Evolutionary conservation across 2,888 invertebrate species (phyloP).

Genomic region (Galerucella nymphaeae): DNA sequence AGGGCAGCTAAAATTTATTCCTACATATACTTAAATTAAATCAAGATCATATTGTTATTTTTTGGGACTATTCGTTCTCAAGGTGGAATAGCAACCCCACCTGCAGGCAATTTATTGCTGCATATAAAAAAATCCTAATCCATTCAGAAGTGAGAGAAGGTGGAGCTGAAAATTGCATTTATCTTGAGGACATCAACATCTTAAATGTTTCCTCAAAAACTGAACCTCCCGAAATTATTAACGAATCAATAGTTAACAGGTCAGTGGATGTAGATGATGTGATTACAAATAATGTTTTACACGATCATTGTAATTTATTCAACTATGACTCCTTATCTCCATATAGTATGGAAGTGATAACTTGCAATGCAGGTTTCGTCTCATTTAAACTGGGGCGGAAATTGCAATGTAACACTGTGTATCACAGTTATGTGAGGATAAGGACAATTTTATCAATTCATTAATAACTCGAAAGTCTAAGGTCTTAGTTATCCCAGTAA

Average conservation of each 20-base stretch:
- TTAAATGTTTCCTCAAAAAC: slow-evolving; percentile 36
- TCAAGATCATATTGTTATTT: too few relatives aligned
- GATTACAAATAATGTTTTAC: slow-evolving; percentile 17
- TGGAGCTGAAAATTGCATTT: slow-evolving; percentile 34
- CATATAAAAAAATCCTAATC: not conserved
- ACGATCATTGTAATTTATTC: slow-evolving; percentile 21
- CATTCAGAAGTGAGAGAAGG: not conserved
- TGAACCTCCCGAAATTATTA: slow-evolving; percentile 38
- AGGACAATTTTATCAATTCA: not conserved
- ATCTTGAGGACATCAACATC: slow-evolving; percentile 38
- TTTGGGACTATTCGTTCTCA: too few relatives aligned
- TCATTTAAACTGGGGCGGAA: not conserved
- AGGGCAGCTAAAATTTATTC: too few relatives aligned
- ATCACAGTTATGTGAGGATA: not conserved
- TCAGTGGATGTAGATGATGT: slow-evolving; percentile 20
- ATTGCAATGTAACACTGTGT: not conserved
- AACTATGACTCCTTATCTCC: slow-evolving; percentile 31
- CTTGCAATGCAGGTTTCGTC: not conserved
- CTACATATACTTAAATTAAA: too few relatives aligned
- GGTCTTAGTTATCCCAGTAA: not conserved
- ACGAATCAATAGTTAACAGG: slow-evolving; percentile 28
- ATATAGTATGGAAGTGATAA: slow-evolving; percentile 31
- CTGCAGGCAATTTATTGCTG: not conserved
- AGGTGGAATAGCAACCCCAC: not conserved
- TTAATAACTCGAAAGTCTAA: not conserved